Conservation (phyloP, 2,113 vertebrate genomes). For the Heterotilapia buettikoferi region DNA sequence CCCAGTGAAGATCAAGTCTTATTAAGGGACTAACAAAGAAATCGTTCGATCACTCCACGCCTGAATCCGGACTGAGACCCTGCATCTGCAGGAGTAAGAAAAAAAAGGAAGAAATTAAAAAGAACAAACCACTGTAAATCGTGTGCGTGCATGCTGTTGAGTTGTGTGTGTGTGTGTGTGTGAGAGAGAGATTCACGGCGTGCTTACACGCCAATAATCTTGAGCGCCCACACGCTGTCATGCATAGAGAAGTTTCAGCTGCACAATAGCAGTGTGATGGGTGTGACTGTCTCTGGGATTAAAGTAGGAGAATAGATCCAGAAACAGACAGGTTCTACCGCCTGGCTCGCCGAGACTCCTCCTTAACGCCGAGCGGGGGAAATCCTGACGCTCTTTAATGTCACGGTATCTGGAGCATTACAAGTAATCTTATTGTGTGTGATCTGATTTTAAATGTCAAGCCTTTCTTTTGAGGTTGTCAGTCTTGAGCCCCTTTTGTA, state of each 20-base stretch:
- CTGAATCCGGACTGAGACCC: background rate
- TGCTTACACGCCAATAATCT: background rate
- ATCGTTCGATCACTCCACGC: background rate
- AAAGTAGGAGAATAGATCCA: conserved; percentile 46
- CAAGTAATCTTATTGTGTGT: background rate
- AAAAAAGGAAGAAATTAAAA: background rate
- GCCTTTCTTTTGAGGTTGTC: background rate
- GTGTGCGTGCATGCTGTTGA: background rate
- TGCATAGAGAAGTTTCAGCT: conserved; percentile 32
- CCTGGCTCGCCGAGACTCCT: background rate
- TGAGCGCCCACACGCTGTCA: conserved; percentile 30
- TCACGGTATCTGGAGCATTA: background rate
- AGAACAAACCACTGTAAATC: background rate
- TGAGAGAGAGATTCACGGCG: background rate
- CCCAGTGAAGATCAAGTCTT: background rate
- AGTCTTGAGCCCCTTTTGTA: background rate
- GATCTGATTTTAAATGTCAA: background rate
- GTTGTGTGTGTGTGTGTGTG: background rate
- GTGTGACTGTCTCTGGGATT: conserved; percentile 61
- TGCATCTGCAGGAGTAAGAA: background rate
- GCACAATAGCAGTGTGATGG: conserved; percentile 46
- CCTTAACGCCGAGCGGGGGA: background rate
- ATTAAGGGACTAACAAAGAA: background rate
- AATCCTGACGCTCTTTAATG: background rate
- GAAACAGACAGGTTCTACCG: conserved; percentile 56